Evolutionary conservation across 1,140 invertebrate species (phyloP).

Genomic region (Oreohelix idahoensis): DNA sequence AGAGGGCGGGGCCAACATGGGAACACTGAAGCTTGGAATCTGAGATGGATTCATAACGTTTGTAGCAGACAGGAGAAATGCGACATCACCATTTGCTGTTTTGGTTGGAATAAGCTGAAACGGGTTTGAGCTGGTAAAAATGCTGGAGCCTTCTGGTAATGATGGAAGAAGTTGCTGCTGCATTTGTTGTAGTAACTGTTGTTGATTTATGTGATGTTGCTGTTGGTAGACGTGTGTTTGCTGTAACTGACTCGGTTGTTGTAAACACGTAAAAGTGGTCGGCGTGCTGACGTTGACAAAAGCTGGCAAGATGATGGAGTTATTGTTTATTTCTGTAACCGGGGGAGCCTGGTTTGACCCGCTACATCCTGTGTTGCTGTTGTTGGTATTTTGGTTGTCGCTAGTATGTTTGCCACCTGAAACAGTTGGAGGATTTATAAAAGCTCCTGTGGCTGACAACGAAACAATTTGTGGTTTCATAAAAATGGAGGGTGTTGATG

Average conservation of each 20-base stretch:
- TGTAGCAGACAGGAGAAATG: constrained; percentile 16
- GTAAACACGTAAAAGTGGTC: neutral
- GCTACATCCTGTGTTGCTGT: neutral
- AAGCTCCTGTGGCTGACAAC: neutral
- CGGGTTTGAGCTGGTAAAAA: neutral
- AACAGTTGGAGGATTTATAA: neutral
- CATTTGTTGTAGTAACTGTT: neutral
- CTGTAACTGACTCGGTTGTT: constrained; percentile 5
- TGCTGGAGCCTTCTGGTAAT: neutral
- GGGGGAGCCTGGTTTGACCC: neutral
- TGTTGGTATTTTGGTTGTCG: neutral
- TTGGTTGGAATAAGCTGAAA: constrained; percentile 17
- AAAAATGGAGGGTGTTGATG: neutral
- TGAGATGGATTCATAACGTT: neutral
- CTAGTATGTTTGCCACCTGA: neutral
- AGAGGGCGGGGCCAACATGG: neutral
- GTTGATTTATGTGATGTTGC: neutral
- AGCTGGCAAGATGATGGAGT: constrained; percentile 1
- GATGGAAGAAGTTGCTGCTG: constrained; percentile 5
- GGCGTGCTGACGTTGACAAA: neutral
- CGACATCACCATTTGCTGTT: constrained; percentile 15
- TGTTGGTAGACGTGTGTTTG: neutral
- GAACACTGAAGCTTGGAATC: neutral
- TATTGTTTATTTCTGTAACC: constrained; percentile 25
- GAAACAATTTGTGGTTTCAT: neutral